phyloP scores from a whole-genome alignment of 1,140 invertebrate genomes.

The Epicauta chinensis region DNA sequence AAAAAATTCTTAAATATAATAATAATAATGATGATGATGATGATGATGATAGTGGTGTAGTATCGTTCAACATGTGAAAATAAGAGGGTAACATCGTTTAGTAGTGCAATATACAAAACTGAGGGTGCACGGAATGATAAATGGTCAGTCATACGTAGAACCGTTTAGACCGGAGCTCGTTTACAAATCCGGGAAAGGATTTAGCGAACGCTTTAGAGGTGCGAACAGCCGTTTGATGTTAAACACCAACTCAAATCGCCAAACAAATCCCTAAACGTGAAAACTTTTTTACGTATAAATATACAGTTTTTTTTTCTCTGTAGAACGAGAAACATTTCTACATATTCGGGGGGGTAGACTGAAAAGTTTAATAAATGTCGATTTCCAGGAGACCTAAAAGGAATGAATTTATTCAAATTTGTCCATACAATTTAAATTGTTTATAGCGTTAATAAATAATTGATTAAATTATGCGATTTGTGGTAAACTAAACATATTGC shows the following conservation, averaged over 20 bases:
- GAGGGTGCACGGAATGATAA: slow-evolving; percentile 26
- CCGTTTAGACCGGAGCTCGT: slow-evolving; percentile 27
- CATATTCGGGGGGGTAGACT: background rate
- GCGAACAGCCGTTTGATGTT: slow-evolving; percentile 19
- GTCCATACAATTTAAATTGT: too few relatives aligned
- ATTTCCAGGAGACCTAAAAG: slow-evolving; percentile 16
- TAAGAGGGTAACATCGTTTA: background rate
- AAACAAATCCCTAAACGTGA: slow-evolving; percentile 19
- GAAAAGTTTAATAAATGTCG: slow-evolving; percentile 24
- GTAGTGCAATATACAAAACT: too few relatives aligned
- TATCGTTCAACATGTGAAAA: too few relatives aligned
- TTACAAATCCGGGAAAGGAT: slow-evolving; percentile 32
- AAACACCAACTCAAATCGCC: slow-evolving; percentile 25
- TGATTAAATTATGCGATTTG: too few relatives aligned
- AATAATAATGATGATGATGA: too few relatives aligned
- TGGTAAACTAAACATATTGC: too few relatives aligned
- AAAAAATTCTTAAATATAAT: too few relatives aligned
- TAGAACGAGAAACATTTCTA: too few relatives aligned
- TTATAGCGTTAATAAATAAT: too few relatives aligned
- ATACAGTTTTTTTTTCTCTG: slow-evolving; percentile 19
- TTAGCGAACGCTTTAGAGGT: slow-evolving; percentile 20
- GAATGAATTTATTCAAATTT: too few relatives aligned
- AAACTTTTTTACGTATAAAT: slow-evolving; percentile 10
- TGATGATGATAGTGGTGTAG: too few relatives aligned
- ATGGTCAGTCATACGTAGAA: slow-evolving; percentile 30